Base-by-base conservation (phyloP, 2,113 vertebrate genomes). In the Tychaedon coryphoeus region DNA sequence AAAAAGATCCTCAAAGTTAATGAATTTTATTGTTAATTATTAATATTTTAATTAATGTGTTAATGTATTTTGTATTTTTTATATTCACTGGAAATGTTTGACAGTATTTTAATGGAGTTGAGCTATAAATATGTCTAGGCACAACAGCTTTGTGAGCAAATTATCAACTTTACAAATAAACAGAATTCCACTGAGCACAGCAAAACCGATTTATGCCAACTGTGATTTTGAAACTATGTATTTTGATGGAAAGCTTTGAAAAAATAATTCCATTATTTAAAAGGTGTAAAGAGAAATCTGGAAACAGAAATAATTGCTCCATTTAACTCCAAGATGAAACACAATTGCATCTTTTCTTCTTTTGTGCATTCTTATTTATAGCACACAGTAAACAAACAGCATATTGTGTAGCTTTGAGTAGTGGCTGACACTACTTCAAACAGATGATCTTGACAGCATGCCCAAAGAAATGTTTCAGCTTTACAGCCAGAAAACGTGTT, bases 281-380 rank as follows among this genome's bases (percentile, higher is more conserved):
- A 72, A 91, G 81, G 8, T 43, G 19, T 58, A 88, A 76, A 74
- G 29, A 71, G 33, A 90, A 88, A 64, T 64, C 51, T 47, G 61
- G 76, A 88, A 94, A 65, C 51, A 94, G 47, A 82, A 95, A 83
- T 73, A 77, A 62, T 86, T 47, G 75, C 15, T 90, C 75, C 19
- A 25, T 94, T 95, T 95, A 93, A 70, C n/a, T 76, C 23, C 67
- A 75, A 94, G 93, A 89, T 93, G 61, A 93, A 95, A 76, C 43
- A 94, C 45, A 92, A 51, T 60, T 54, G 50, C 31, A 28, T 84
- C 76, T 93, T 94, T 73, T 92, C 72, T 96, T 95, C 90, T 72
- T 83, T 80, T 86, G 70, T 95, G 74, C 56, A 47, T 90, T 96
- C 50, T 90, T 92, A 88, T 74, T 85, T 91, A 70, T 34, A 83